Conservation (phyloP, 1,140 invertebrate genomes). For the Drosophila athabasca region DNA sequence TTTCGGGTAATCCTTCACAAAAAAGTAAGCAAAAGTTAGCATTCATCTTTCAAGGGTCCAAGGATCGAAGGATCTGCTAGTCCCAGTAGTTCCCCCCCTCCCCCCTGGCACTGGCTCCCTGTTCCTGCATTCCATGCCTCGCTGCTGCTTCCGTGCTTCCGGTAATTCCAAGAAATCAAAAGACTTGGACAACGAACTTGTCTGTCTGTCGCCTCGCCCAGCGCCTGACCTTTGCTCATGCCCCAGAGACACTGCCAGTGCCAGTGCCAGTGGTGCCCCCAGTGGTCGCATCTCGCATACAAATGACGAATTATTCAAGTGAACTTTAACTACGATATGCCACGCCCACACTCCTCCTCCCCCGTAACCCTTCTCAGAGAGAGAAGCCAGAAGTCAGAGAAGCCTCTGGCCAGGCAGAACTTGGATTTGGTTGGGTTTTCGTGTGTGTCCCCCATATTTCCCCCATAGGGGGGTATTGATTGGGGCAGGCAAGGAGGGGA, state of each 20-base stretch:
- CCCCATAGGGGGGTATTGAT: not conserved
- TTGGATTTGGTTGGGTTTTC: slow-evolving; percentile 17
- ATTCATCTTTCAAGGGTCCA: too few species aligned
- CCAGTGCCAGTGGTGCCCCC: too few species aligned
- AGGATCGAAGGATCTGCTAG: too few species aligned
- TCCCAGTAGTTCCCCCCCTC: too few species aligned
- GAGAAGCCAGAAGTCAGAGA: too few species aligned
- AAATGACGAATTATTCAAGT: slow-evolving; percentile 34
- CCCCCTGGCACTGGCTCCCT: slow-evolving; percentile 22
- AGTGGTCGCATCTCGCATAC: slow-evolving; percentile 21
- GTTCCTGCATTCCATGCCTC: slow-evolving; percentile 14
- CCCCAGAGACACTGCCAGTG: slow-evolving; percentile 4
- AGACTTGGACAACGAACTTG: slow-evolving; percentile 76
- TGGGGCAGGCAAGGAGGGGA: not conserved
- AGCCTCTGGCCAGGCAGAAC: too few species aligned
- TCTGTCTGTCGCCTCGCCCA: slow-evolving; percentile 7
- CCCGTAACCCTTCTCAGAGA: slow-evolving; percentile 23
- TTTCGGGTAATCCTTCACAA: too few species aligned
- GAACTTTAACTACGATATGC: slow-evolving; percentile 44
- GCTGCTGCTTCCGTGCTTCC: slow-evolving; percentile 41
- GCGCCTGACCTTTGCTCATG: slow-evolving; percentile 54
- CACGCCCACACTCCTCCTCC: slow-evolving; percentile 16
- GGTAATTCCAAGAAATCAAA: slow-evolving; percentile 62
- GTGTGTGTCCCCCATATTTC: slow-evolving; percentile 10
- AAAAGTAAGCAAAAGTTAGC: too few species aligned